Conservation (phyloP, 2,888 invertebrate species). For the Hedychridium roseum region DNA sequence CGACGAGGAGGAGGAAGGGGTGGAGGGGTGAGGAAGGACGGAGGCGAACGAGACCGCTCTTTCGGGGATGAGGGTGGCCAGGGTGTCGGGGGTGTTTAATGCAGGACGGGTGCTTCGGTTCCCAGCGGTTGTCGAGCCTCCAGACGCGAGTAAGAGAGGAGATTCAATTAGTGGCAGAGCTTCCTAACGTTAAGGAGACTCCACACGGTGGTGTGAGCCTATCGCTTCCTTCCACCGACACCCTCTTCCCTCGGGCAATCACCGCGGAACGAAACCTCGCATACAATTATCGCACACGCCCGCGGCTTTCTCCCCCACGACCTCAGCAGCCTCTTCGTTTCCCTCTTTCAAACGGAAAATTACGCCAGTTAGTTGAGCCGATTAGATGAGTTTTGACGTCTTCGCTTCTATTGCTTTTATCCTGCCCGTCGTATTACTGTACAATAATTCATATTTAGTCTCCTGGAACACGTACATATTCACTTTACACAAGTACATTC, state of each 20-base stretch:
- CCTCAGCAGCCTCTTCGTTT: too few species aligned
- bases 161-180: conserved; percentile 63
- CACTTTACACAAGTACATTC: too few species aligned
- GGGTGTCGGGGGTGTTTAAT: conserved; percentile 62
- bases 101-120: conserved; percentile 62
- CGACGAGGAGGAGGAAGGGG: conserved; percentile 14
- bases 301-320: too few species aligned
- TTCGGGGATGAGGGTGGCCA: conserved; percentile 54
- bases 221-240: not conserved
- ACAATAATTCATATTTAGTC: too few species aligned
- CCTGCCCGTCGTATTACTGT: too few species aligned
- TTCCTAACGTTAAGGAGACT: conserved; percentile 61
- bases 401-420: too few species aligned
- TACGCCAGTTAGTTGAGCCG: too few species aligned
- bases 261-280: not conserved
- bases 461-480: too few species aligned
- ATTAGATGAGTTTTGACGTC: too few species aligned
- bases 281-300: too few species aligned
- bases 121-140: conserved; percentile 61
- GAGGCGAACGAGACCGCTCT: conserved; percentile 37
- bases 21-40: conserved; percentile 24
- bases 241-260: not conserved
- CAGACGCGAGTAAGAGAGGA: conserved; percentile 62
- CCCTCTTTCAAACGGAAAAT: too few species aligned
- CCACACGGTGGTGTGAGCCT: too few species aligned